Percentiles rank a stretch among this genome's conserved stretches.
These are phyloP conservation scores for Nomada ruficornis DNA, from an alignment of 2,888 invertebrate species.

Conservation along the genomic window DNA sequence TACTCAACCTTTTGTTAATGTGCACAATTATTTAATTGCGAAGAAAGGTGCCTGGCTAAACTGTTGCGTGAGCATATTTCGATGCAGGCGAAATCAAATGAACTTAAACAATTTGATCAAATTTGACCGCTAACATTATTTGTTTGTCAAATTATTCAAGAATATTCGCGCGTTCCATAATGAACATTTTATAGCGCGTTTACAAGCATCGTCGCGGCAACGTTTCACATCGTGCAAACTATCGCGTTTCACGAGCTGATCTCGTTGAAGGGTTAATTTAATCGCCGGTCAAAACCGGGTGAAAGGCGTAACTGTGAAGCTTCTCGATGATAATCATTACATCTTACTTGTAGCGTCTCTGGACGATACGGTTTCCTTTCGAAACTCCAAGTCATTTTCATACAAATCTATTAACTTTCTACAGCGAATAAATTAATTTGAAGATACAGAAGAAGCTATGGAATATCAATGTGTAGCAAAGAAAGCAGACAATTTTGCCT, in stretches of 20 bases:
- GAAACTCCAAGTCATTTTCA: slow-evolving; percentile 17
- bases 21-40: too few relatives aligned
- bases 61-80: too few relatives aligned
- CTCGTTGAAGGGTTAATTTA: slow-evolving; percentile 44
- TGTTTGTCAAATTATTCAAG: not conserved
- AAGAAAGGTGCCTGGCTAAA: too few relatives aligned
- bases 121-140: not conserved
- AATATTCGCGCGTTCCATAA: not conserved
- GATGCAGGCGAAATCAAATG: too few relatives aligned
- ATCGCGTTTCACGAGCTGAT: slow-evolving; percentile 22
- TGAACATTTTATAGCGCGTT: not conserved
- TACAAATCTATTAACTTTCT: slow-evolving; percentile 32
- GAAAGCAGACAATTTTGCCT: too few relatives aligned
- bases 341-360: slow-evolving; percentile 24
- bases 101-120: too few relatives aligned
- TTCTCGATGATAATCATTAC: slow-evolving; percentile 35
- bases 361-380: not conserved
- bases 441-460: not conserved
- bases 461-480: too few relatives aligned
- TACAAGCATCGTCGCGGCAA: not conserved
- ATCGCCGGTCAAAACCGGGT: slow-evolving; percentile 33
- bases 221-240: not conserved
- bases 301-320: slow-evolving; percentile 41
- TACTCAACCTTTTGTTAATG: too few relatives aligned
- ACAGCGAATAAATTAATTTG: not conserved